These are phyloP conservation scores for Epicauta chinensis DNA, from an alignment of 1,140 invertebrate genomes.

Conservation along the genomic window DNA sequence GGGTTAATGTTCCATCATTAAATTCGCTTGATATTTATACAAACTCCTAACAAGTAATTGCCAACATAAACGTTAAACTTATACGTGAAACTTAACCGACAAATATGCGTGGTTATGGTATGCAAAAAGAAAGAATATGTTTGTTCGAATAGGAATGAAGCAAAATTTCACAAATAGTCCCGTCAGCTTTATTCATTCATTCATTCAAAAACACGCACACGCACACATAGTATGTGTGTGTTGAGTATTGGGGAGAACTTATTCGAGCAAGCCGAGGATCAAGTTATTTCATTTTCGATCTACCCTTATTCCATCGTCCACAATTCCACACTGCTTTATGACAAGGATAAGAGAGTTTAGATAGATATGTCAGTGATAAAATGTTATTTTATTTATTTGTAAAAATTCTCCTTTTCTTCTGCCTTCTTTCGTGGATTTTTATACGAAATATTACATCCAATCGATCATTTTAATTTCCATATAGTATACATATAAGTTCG, in stretches of 20 bases:
- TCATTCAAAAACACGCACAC: too few species aligned
- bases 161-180: too few species aligned
- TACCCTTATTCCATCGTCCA: constrained; percentile 15
- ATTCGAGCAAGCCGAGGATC: constrained; percentile 15
- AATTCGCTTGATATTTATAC: constrained; percentile 14
- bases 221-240: constrained; percentile 1
- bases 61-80: constrained; percentile 14
- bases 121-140: too few species aligned
- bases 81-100: constrained; percentile 2
- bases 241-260: constrained; percentile 7
- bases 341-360: constrained; percentile 23
- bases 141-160: too few species aligned
- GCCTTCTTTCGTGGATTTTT: too few species aligned
- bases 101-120: too few species aligned
- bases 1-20: constrained; percentile 9
- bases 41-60: constrained; percentile 12
- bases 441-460: too few species aligned
- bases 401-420: too few species aligned
- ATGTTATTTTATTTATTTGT: constrained; percentile 12
- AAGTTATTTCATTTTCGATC: constrained; percentile 26
- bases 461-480: too few species aligned
- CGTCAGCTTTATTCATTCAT: too few species aligned
- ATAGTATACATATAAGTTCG: too few species aligned
- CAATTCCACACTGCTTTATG: constrained; percentile 25
- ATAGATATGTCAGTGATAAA: constrained; percentile 27